phyloP scores from a whole-genome alignment of 1,140 invertebrate genomes.

The Zaprionus tsacasi region DNA sequence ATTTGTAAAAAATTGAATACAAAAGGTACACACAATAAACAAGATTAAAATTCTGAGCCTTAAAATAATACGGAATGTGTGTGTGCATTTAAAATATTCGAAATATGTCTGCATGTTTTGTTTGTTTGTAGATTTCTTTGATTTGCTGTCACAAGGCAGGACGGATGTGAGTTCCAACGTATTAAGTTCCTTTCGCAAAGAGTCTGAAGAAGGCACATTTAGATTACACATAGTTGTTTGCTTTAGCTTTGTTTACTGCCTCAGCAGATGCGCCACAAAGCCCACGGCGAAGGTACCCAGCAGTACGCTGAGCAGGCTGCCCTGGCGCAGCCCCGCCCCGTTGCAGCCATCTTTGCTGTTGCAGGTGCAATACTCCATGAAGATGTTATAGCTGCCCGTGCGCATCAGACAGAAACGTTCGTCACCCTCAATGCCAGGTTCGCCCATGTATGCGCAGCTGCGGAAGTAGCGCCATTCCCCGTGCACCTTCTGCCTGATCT shows the following conservation, averaged over 20 bases:
- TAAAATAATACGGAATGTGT: constrained; percentile 38
- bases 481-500: constrained; percentile 96
- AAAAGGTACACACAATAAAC: constrained; percentile 21
- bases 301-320: constrained; percentile 90
- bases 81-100: constrained; percentile 12
- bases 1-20: constrained; percentile 43
- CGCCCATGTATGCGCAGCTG: constrained; percentile 95
- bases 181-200: constrained; percentile 41
- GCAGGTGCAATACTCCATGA: constrained; percentile 96
- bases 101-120: constrained; percentile 8
- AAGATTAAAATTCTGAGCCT: constrained; percentile 39
- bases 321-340: constrained; percentile 79
- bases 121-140: constrained; percentile 1
- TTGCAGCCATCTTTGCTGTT: constrained; percentile 97
- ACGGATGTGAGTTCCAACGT: constrained; percentile 52
- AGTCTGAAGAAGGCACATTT: constrained; percentile 64
- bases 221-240: constrained; percentile 22
- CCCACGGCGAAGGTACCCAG: constrained; percentile 98
- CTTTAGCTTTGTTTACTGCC: constrained; percentile 41
- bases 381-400: constrained; percentile 96
- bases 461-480: constrained; percentile 96
- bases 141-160: constrained; percentile 27
- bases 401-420: constrained; percentile 96
- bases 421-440: constrained; percentile 94
- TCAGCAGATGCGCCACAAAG: constrained; percentile 88